These are phyloP conservation scores for Neodiprion virginianus DNA, from an alignment of 1,140 invertebrate species.

Conservation along the genomic window DNA sequence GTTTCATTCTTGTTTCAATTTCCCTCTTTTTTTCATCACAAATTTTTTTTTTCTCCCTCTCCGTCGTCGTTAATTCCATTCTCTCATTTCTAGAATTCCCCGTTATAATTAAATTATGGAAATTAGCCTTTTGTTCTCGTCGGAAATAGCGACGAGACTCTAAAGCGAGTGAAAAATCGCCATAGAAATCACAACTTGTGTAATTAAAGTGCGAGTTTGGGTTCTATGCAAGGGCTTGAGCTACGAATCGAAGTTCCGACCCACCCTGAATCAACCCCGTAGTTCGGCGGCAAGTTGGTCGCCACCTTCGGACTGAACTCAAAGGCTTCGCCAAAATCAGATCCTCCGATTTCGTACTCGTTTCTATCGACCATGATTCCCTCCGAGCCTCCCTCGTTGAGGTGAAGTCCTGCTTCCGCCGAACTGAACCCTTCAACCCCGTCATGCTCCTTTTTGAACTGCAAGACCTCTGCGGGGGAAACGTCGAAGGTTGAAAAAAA, in stretches of 20 bases:
- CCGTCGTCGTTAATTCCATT: neutral
- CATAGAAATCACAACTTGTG: conserved; percentile 2
- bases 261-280: neutral
- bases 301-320: conserved; percentile 36
- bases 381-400: conserved; percentile 17
- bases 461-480: conserved; percentile 42
- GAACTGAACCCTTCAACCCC: conserved; percentile 23
- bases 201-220: neutral
- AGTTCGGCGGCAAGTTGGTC: conserved; percentile 41
- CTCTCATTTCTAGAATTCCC: neutral
- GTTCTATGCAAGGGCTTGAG: too few relatives aligned
- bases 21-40: too few relatives aligned
- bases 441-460: conserved; percentile 47
- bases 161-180: neutral
- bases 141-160: neutral
- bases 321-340: conserved; percentile 30
- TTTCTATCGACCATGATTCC: conserved; percentile 39
- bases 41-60: too few relatives aligned
- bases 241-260: neutral
- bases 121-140: too few relatives aligned
- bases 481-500: neutral
- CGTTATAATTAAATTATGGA: too few relatives aligned
- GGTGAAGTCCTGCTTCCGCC: conserved; percentile 8
- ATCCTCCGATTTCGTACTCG: conserved; percentile 42
- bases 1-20: too few relatives aligned